Conservation (phyloP, 2,797 vertebrate species). For the Myotis planiceps region DNA sequence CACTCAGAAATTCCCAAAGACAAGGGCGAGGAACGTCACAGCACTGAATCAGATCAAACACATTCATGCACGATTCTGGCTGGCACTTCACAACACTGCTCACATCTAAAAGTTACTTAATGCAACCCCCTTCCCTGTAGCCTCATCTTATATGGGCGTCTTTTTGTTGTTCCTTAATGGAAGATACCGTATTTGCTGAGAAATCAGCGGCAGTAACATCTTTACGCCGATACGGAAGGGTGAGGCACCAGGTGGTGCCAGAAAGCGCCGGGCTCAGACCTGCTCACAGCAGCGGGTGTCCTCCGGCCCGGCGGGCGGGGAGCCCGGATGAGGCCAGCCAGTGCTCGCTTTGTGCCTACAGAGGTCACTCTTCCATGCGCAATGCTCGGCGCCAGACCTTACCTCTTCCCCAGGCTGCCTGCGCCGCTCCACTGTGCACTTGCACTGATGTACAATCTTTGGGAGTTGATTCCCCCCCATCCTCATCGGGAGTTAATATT, state of each 20-base stretch:
- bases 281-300: neutral
- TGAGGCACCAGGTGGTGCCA: neutral
- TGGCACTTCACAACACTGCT: neutral
- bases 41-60: neutral
- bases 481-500: slow-evolving; percentile 18
- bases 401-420: slow-evolving; percentile 20
- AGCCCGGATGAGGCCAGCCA: neutral
- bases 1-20: neutral
- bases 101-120: neutral
- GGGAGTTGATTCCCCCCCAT: neutral
- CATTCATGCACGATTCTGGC: neutral
- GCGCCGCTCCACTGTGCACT: neutral
- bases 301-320: neutral
- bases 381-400: slow-evolving; percentile 46
- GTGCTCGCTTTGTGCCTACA: slow-evolving; percentile 82
- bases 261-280: slow-evolving; percentile 8
- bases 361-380: slow-evolving; percentile 89
- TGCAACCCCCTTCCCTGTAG: neutral
- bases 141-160: neutral
- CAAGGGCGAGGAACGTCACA: neutral
- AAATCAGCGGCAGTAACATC: neutral
- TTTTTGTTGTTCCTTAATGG: neutral
- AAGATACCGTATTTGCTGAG: neutral
- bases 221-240: neutral
- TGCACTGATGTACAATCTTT: slow-evolving; percentile 64